Base-by-base conservation (phyloP, 64 coral and sea anemone genomes). In the Pachyseris speciosa region DNA sequence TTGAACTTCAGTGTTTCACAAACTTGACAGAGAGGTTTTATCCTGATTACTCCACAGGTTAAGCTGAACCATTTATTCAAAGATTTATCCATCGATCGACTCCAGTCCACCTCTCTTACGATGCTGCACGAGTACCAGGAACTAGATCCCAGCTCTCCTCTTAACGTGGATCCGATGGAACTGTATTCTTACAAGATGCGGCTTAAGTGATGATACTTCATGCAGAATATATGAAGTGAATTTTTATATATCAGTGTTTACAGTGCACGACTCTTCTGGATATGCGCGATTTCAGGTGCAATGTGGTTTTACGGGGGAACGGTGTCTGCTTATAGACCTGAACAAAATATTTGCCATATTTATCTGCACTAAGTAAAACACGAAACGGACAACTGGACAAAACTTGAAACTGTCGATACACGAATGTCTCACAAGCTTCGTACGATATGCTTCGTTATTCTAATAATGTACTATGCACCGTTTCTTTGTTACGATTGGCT, bases 81-180 rank as follows among this genome's bases (percentile, higher is more conserved):
- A 49, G 75, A 90, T 22, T 67, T 94, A 37, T 72, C 84, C 32
- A 93, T 99, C 64, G 30, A 90, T 36, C 76, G 89, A 29, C 67
- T 95, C 39, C 74, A 85, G 48, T 85, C 89, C 17, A 94, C 93
- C 0, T 92, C 93, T 12, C 86, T 99, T 20, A 75, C 93, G 25
- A 90, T 99, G 90, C 55, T 99, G 16, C 72, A 99, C 66, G 68
- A 79, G 11, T 86, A 85, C 17, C 89, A 95, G 38, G 59, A 80
- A 37, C 68, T 90, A 30, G 90, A 90, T 58, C 93, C 93, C 9
- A 51, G 73, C 25, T 84, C 93, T 26, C 74, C 76, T 36, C 24
- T 99, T 3, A 52, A 59, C 7, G 80, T 99, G 4, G 83, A 99
- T 1, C 97, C 97, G 5, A 99, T 99, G 97, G 97, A 99, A 90